phyloP scores from a whole-genome alignment of 2,888 invertebrate species.

The Torymus texanus region DNA sequence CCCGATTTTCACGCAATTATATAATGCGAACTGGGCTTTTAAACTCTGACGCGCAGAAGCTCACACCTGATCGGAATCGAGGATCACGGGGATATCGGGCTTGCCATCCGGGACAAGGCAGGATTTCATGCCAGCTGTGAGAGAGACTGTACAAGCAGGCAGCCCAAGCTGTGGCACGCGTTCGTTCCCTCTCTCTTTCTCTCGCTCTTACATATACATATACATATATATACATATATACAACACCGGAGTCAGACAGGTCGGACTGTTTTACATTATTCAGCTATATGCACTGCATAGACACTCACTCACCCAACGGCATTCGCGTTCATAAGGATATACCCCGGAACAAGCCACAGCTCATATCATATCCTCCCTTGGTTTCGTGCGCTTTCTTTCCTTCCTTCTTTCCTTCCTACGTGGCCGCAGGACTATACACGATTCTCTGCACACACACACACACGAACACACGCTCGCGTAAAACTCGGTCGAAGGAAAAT shows the following conservation, averaged over 20 bases:
- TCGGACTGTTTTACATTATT: too few relatives aligned
- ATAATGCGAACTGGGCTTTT: too few relatives aligned
- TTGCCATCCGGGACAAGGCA: neutral
- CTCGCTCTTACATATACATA: too few relatives aligned
- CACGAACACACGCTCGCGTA: neutral
- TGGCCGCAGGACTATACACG: neutral
- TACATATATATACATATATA: too few relatives aligned
- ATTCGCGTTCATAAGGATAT: conserved; percentile 62
- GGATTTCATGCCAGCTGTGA: conserved; percentile 66
- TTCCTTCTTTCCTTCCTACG: neutral
- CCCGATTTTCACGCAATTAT: conserved; percentile 16
- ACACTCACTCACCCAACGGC: conserved; percentile 43
- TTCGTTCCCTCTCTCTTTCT: too few relatives aligned
- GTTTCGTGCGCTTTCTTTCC: neutral
- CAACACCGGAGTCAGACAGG: too few relatives aligned
- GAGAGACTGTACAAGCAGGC: neutral
- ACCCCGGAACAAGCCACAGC: conserved; percentile 43
- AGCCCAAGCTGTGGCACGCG: too few relatives aligned
- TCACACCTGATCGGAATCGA: too few relatives aligned
- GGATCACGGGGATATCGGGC: neutral
- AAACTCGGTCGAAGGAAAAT: conserved; percentile 47
- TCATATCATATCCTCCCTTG: conserved; percentile 62
- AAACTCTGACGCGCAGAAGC: too few relatives aligned
- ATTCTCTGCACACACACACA: too few relatives aligned
- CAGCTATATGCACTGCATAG: too few relatives aligned